Conservation (phyloP, 1,140 invertebrate species). For the Heliconius eleuchia region DNA sequence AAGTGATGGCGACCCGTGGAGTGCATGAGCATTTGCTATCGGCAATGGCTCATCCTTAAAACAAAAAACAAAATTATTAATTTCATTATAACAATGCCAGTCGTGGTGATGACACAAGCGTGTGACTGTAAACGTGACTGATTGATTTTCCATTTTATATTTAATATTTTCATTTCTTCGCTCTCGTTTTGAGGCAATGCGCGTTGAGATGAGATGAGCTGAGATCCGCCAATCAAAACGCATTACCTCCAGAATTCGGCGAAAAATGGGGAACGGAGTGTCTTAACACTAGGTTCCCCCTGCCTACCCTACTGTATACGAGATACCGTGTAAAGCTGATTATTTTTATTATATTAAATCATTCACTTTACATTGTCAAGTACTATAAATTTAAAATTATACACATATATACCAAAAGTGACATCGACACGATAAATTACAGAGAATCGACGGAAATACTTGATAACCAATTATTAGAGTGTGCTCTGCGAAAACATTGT, state of each 20-base stretch:
- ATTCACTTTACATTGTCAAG: neutral
- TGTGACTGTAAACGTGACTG: no score
- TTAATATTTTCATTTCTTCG: no score
- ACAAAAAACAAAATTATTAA: conserved; percentile 41
- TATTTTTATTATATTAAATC: neutral
- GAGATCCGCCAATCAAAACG: no score
- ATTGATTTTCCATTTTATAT: no score
- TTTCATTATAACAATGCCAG: neutral
- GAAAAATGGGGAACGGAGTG: no score
- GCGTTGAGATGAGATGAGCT: no score
- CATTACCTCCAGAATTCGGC: no score
- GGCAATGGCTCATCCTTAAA: conserved; percentile 69
- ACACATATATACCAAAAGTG: conserved; percentile 2
- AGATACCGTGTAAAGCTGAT: no score
- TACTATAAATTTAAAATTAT: neutral
- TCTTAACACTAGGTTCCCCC: no score
- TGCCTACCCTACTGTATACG: no score
- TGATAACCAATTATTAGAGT: conserved; percentile 29
- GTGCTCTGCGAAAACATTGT: conserved; percentile 16
- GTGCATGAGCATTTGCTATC: conserved; percentile 66
- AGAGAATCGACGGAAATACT: conserved; percentile 23
- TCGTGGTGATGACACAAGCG: no score
- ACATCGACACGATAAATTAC: neutral
- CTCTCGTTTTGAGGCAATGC: no score
- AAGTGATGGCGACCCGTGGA: conserved; percentile 55